Conservation (phyloP, 2,888 invertebrate species). For the Ophion costatus region DNA sequence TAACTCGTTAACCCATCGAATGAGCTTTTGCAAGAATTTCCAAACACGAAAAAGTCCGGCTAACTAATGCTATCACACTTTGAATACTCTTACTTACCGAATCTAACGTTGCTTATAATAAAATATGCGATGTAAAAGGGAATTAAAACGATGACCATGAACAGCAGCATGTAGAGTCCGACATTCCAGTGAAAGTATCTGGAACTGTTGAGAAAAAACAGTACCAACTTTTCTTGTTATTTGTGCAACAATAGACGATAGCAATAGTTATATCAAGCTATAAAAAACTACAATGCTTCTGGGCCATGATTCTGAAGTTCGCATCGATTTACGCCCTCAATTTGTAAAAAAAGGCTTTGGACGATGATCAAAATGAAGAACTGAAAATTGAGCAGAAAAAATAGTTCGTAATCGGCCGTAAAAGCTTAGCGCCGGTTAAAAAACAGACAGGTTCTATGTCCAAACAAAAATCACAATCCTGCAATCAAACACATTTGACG, state of each 20-base stretch:
- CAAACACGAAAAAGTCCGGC: too few relatives aligned
- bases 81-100: conserved; percentile 86
- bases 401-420: too few relatives aligned
- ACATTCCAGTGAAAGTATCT: conserved; percentile 98
- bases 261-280: background rate
- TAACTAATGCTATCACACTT: background rate
- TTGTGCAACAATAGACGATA: background rate
- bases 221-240: conserved; percentile 4
- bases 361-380: too few relatives aligned
- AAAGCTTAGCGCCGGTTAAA: too few relatives aligned
- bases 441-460: background rate
- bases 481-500: background rate
- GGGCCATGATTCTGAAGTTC: too few relatives aligned
- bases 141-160: conserved; percentile 97
- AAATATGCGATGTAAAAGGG: conserved; percentile 99
- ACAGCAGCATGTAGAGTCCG: conserved; percentile 94
- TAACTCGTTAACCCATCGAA: too few relatives aligned
- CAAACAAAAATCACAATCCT: background rate
- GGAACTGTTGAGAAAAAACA: conserved; percentile 86
- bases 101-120: conserved; percentile 94
- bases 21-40: too few relatives aligned
- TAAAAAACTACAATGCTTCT: background rate
- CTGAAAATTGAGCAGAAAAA: too few relatives aligned
- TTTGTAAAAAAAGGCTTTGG: too few relatives aligned
- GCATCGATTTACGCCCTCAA: too few relatives aligned